Evolutionary conservation across 92 coral and sea anemone genomes (phyloP), one percentile per base, ranked within the genome.

Genomic region (Paramuricea clavata): DNA sequence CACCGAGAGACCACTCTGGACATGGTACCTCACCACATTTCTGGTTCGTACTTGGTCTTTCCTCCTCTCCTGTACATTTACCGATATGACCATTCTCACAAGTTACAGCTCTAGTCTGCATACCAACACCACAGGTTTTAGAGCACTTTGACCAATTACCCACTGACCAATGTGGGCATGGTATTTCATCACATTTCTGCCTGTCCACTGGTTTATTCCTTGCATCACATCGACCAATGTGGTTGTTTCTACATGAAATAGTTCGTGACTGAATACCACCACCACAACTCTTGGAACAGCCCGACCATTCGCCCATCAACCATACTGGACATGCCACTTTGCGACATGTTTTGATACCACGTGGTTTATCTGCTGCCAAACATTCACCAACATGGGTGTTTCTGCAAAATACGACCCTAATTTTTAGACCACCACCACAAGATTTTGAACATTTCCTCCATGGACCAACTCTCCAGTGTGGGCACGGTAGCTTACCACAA

Each of bases 41-140:
- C 30, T 50, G 77, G 26, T 17, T 42, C 2, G 34, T 79, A 26
- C 68, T 64, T 0, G 79, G 65, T 35, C 28, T 49, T 2, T 76
- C 81, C 27, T 86, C 81, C 27, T 86, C 67, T 30, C 15, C 5
- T 8, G 84, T 36, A 15, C 81, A 57, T 41, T 81, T 74, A 39
- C 91, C 91, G 26, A 72, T 76, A 76, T 74, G 74, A 13, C 87
- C 90, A 76, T 91, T 89, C 83, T 92, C 77, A 76, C 97, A 93
- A 31, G 87, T 28, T 32, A 93, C 87, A 19, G 78, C 47, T 4
- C 97, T 90, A 15, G 36, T 77, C 83, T 86, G 94, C 28, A 19
- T 74, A 32, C 94, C 97, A 34, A 91, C 94, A 30, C 91, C 94
- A 70, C 97, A 93, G 12, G 94, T 69, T 57, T 4, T 43, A 5